These are phyloP conservation scores for Strigamia transsilvanica DNA, from an alignment of 2,888 invertebrate species.

Conservation along the genomic window DNA sequence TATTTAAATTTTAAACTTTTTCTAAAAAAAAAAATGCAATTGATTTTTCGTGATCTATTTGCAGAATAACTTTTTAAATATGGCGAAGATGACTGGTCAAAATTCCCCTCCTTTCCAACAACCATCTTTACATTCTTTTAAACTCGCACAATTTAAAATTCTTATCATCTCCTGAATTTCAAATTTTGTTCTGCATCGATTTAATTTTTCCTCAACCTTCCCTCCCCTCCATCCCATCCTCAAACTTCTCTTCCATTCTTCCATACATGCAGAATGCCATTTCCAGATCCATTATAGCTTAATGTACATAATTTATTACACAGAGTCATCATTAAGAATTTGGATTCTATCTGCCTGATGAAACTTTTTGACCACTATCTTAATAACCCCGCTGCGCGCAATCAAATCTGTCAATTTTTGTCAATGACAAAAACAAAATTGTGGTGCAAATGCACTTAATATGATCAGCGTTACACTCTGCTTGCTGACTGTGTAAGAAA, in stretches of 20 bases:
- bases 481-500: neutral
- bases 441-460: neutral
- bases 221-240: neutral
- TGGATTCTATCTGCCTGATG: neutral
- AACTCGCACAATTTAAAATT: slow-evolving; percentile 20
- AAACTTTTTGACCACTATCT: neutral
- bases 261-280: neutral
- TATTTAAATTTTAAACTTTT: too few species aligned
- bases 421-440: neutral
- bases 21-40: neutral
- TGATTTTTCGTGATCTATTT: neutral
- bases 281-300: neutral
- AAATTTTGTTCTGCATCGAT: slow-evolving; percentile 16
- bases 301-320: slow-evolving; percentile 2
- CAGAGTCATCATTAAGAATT: neutral
- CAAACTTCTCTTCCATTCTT: neutral
- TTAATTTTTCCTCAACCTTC: neutral
- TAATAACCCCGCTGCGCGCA: too few species aligned
- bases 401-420: too few species aligned
- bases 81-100: neutral
- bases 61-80: neutral
- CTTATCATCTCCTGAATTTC: slow-evolving; percentile 26
- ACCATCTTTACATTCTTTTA: slow-evolving; percentile 3
- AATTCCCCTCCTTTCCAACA: slow-evolving; percentile 3
- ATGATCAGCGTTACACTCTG: neutral